Conservation (phyloP, 2,113 vertebrate species). For the Spermophilus dauricus region DNA sequence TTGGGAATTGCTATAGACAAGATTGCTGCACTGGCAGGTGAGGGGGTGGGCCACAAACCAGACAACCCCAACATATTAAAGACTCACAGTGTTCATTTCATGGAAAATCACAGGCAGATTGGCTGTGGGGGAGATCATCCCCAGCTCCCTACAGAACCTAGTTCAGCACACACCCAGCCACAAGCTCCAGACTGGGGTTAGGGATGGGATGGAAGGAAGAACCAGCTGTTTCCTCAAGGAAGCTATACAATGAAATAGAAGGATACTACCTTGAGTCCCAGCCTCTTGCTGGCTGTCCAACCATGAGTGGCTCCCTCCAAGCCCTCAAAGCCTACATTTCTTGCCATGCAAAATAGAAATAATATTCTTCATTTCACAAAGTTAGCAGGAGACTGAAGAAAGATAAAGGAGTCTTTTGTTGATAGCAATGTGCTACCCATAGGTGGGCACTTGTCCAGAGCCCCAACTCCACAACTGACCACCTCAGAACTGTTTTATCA, state of each 20-base stretch:
- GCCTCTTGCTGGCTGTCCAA: not conserved
- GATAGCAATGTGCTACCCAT: not conserved
- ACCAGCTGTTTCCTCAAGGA: not conserved
- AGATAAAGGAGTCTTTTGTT: not conserved
- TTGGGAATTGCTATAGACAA: not conserved
- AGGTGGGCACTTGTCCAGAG: not conserved
- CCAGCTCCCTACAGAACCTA: not conserved
- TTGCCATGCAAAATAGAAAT: not conserved
- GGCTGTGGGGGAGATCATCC: rapidly evolving
- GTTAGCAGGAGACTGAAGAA: not conserved
- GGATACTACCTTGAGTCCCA: not conserved
- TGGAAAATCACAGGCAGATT: not conserved
- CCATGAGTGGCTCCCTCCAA: not conserved
- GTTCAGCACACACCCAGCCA: not conserved
- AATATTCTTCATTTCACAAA: not conserved
- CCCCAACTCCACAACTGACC: too few species aligned
- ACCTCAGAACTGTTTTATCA: not conserved
- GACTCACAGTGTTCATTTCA: not conserved
- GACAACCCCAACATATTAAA: not conserved
- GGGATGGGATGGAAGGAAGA: not conserved
- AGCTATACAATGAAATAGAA: not conserved
- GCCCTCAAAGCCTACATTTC: not conserved
- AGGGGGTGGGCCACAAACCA: not conserved
- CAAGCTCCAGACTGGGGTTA: not conserved
- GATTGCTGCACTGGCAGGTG: not conserved